Conservation (phyloP, 2,888 invertebrate genomes). For the Melipona bicolor region DNA sequence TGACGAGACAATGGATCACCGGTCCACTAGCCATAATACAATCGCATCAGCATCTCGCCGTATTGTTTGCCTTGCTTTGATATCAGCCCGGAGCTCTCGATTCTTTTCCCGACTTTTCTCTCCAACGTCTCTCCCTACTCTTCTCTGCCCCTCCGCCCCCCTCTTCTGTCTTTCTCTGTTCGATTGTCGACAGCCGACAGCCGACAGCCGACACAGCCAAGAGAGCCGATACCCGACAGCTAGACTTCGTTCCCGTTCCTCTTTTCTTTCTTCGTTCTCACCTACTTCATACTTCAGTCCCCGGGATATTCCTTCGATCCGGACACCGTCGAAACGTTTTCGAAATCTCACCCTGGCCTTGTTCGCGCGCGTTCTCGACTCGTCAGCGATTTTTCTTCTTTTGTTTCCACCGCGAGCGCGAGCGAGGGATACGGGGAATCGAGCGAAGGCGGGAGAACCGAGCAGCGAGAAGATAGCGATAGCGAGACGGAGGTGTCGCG, state of each 20-base stretch:
- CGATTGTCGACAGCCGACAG: slow-evolving; percentile 48
- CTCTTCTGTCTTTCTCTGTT: slow-evolving; percentile 50
- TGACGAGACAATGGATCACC: slow-evolving; percentile 84
- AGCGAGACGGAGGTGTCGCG: slow-evolving; percentile 19
- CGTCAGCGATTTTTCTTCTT: not conserved
- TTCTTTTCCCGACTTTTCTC: slow-evolving; percentile 63
- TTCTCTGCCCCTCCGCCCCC: not conserved
- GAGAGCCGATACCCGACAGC: slow-evolving; percentile 39
- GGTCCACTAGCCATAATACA: slow-evolving; percentile 83
- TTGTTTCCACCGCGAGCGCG: not conserved
- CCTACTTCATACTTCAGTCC: not conserved
- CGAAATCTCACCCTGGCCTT: not conserved
- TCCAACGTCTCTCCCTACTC: slow-evolving; percentile 37
- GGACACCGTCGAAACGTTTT: not conserved
- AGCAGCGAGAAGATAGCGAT: slow-evolving; percentile 2
- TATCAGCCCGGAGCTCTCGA: slow-evolving; percentile 77
- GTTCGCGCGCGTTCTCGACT: not conserved
- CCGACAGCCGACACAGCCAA: slow-evolving; percentile 7
- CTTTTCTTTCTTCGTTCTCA: not conserved
- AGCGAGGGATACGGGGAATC: too few relatives aligned
- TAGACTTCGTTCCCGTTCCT: slow-evolving; percentile 2
- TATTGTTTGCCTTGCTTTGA: slow-evolving; percentile 83
- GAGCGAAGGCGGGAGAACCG: not conserved
- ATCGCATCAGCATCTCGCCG: slow-evolving; percentile 84
- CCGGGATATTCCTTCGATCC: not conserved